These are phyloP conservation scores for Drosophila koepferae DNA, from an alignment of 2,888 invertebrate genomes.

Conservation along the genomic window DNA sequence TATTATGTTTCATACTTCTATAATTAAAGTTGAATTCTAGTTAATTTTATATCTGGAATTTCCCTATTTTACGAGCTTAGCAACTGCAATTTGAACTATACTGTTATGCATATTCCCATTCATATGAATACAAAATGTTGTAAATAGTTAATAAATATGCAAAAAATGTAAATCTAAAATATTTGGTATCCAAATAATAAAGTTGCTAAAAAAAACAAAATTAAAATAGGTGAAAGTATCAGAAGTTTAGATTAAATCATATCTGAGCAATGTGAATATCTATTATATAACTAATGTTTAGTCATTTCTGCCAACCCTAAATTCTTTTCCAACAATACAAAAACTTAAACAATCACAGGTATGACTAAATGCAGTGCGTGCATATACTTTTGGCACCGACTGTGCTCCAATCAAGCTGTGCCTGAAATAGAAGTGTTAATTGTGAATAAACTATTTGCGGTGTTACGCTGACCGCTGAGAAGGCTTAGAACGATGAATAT, in stretches of 20 bases:
- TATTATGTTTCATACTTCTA: slow-evolving; percentile 18
- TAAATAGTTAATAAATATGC: neutral
- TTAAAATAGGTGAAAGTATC: neutral
- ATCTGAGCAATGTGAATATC: neutral
- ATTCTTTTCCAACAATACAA: too few relatives aligned
- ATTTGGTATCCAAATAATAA: too few relatives aligned
- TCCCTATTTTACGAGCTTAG: neutral
- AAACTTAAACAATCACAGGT: too few relatives aligned
- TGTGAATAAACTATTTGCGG: slow-evolving; percentile 12
- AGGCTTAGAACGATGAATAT: neutral
- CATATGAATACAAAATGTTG: neutral
- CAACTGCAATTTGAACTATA: neutral
- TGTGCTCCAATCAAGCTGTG: slow-evolving; percentile 9
- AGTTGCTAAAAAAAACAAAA: neutral
- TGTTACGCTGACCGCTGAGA: slow-evolving; percentile 6
- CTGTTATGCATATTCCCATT: neutral
- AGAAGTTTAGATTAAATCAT: too few relatives aligned
- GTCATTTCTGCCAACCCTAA: too few relatives aligned
- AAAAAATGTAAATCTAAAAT: neutral
- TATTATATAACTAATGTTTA: neutral
- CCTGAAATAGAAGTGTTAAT: slow-evolving; percentile 27
- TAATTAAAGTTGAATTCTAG: slow-evolving; percentile 2
- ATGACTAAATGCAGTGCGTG: neutral
- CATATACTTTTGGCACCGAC: neutral
- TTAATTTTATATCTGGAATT: neutral